Base-by-base conservation (phyloP, 2,888 invertebrate genomes). In the Barypeithes pellucidus region DNA sequence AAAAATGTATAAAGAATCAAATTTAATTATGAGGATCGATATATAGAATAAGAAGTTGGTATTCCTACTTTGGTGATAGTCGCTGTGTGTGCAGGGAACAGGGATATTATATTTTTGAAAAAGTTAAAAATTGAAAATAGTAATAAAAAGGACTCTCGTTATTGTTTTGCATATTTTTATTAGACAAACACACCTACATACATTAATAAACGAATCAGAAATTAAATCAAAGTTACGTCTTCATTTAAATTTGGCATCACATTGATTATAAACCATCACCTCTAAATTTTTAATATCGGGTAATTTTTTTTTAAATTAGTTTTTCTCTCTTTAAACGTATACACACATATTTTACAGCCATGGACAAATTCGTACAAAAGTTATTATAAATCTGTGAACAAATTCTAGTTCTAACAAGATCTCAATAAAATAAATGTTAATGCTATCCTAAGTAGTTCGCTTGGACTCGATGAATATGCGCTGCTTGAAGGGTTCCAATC, bases 341-440 rank as follows among this genome's bases (percentile, higher is more conserved):
- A 50, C 29, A 14, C 24, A 22, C 14, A 36, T 36, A 57, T 18
- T 16, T 65, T 52, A 65, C 52, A 65, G 65, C 65, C 65, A 33
- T 52, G 7, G 47, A 47, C 36, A 65, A 65, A 50, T 65, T 65
- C 65, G 65, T 65, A 52, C 36, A 65, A 65, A 52, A 18, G 9
- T 33, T 39, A 20, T 50, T n/a, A 39, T 2, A 39, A 12, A 39
- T 5, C 1, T 39, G 3, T 39, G 11, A 12, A 39, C 1, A n/a
- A 39, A 39, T n/a, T 39, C 11, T 12, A 39, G 1, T 39, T n/a
- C 39, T 12, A n/a, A 39, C 11, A 12, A 39, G 12, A n/a, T n/a
- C 4, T n/a, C 3, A 39, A 39, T 12, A 39, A 39, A n/a, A 12
- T 12, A 9, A 39, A 39, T 12, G 39, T n/a, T 39, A 39, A 12